Base-by-base conservation (phyloP, 2,888 invertebrate genomes). In the Eupithecia subumbrata region DNA sequence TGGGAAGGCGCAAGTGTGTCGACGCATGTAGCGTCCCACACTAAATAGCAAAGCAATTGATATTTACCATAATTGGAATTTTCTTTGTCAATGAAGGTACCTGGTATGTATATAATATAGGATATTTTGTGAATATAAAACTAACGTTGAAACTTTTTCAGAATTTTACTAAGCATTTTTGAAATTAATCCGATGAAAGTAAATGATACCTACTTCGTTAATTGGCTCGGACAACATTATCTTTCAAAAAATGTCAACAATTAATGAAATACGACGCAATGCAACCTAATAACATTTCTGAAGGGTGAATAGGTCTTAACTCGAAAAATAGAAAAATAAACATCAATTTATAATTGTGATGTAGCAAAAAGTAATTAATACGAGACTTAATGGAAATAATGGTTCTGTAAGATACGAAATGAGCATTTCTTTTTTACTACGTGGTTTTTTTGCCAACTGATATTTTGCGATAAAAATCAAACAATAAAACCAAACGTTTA, bases 381-480 rank as follows among this genome's bases (percentile, higher is more conserved):
- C 34, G 11, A 40, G 30, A 67, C 34, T 0, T 4, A 67, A 40
- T 40, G n/a, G n/a, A 67, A 67, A 67, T 40, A n/a, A 11, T n/a
- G 18, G 7, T 30, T 16, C 30, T 16, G 16, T 56, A 25, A 64
- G 8, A 64, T 37, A n/a, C n/a, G 40, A n/a, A 40, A 5, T 11
- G n/a, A 67, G n/a, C 34, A 67, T 67, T 40, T n/a, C 66, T 11
- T 37, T 66, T 67, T 67, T 67, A 12, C 5, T 14, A 5, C 14
- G 60, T 22, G n/a, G 37, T 67, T 67, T 67, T 66, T 16, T n/a
- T 11, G 22, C 5, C 9, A 67, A 67, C 18, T 67, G 18, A n/a
- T 67, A n/a, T 67, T 67, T 67, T 67, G 22, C 40, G 66, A 37
- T 37, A n/a, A n/a, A 37, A n/a, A 37, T 37, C 25, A 66, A 34